Conservation (phyloP, 2,113 vertebrate genomes). For the Sinosuthora webbiana region DNA sequence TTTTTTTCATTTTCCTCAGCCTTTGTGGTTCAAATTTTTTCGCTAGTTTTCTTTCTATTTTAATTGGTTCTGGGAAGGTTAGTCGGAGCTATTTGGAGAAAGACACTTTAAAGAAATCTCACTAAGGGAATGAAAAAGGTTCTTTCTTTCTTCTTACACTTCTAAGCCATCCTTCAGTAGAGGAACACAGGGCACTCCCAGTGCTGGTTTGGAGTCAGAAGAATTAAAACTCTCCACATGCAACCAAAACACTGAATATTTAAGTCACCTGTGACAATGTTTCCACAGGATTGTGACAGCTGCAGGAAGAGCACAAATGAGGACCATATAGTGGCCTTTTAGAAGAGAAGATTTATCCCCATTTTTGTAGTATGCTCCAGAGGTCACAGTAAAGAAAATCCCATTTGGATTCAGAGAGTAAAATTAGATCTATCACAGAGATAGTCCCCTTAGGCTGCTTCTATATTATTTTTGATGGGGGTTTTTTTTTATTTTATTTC, state of each 20-base stretch:
- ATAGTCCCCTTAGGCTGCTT: background rate
- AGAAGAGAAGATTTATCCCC: background rate
- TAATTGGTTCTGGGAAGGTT: background rate
- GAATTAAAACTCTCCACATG: background rate
- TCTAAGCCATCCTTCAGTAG: background rate
- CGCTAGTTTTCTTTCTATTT: background rate
- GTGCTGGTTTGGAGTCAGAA: background rate
- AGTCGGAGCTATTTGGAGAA: background rate
- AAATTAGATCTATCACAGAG: background rate
- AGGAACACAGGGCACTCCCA: rapidly evolving
- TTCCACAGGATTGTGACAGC: background rate
- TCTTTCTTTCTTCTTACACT: background rate
- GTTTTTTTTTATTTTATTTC: background rate
- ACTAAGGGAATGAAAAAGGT: background rate
- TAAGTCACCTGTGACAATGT: background rate
- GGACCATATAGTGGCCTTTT: background rate
- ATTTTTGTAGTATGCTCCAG: background rate
- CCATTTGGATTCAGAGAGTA: background rate
- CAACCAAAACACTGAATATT: background rate
- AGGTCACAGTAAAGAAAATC: background rate
- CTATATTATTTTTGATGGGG: background rate
- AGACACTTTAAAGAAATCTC: background rate
- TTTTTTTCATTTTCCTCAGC: background rate
- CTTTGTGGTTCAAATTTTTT: background rate
- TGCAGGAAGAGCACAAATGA: background rate